phyloP scores from a whole-genome alignment of 2,888 invertebrate species.

The Kuschelorhynchus macadamiae region DNA sequence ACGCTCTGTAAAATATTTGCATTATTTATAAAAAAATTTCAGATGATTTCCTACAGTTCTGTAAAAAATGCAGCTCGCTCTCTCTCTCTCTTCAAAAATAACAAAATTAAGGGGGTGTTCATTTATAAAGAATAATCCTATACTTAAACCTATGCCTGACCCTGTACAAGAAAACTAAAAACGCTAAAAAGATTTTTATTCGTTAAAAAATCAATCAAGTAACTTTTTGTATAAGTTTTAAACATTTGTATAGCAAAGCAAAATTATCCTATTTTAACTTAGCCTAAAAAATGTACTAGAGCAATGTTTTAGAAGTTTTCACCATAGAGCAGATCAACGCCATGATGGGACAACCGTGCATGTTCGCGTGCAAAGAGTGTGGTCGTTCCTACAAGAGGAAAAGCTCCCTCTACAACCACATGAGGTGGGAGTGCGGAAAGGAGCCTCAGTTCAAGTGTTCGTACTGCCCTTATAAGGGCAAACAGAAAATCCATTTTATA shows the following conservation, averaged over 20 bases:
- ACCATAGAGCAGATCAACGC: conserved; percentile 45
- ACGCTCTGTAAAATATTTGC: no score
- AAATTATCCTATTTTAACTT: conserved; percentile 3
- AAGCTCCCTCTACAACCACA: conserved; percentile 59
- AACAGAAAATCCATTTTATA: conserved; percentile 65
- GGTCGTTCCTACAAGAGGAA: conserved; percentile 58
- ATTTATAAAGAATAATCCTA: no score
- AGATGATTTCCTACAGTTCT: no score
- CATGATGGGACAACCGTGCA: conserved; percentile 42
- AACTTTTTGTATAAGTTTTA: no score
- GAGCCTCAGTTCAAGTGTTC: conserved; percentile 58
- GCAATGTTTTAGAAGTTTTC: conserved; percentile 39
- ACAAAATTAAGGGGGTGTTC: no score
- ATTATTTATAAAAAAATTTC: no score
- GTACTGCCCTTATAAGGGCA: conserved; percentile 63
- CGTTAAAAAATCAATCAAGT: no score
- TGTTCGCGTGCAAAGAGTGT: conserved; percentile 56
- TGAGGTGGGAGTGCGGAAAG: conserved; percentile 59
- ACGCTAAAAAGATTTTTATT: no score
- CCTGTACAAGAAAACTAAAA: no score
- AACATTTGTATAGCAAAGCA: conserved; percentile 6
- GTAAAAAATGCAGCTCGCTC: no score
- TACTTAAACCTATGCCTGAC: no score
- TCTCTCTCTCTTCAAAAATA: no score
- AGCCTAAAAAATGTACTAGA: background rate